phyloP scores from a whole-genome alignment of 2,888 invertebrate genomes.

The Drosophila melanosoma region DNA sequence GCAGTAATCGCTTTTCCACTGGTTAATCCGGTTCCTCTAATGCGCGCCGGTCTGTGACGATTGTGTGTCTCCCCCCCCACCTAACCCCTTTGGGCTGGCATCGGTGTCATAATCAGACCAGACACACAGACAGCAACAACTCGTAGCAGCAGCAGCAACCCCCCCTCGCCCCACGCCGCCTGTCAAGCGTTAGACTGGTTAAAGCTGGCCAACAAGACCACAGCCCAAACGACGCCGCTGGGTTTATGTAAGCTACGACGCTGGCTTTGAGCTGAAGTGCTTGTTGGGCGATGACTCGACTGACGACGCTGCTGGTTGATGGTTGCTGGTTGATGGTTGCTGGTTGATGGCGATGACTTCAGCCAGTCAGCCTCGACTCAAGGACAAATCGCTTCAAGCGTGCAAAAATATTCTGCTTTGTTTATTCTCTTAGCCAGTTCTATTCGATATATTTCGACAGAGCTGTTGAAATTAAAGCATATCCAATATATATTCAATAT shows the following conservation, averaged over 20 bases:
- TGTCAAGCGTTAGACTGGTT: slow-evolving; percentile 30
- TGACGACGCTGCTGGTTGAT: slow-evolving; percentile 28
- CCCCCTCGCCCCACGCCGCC: not conserved
- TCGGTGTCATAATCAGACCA: slow-evolving; percentile 75
- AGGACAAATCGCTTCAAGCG: slow-evolving; percentile 74
- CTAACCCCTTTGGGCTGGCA: slow-evolving; percentile 35
- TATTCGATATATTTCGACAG: slow-evolving; percentile 29
- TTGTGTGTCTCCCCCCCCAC: slow-evolving; percentile 25
- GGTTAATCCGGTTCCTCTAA: slow-evolving; percentile 78
- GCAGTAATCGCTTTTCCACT: slow-evolving; percentile 69
- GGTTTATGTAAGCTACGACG: slow-evolving; percentile 49
- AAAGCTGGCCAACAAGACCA: slow-evolving; percentile 26
- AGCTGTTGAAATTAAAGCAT: slow-evolving; percentile 45
- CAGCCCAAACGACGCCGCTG: slow-evolving; percentile 28
- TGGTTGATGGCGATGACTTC: slow-evolving; percentile 57
- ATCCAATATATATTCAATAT: slow-evolving; percentile 6
- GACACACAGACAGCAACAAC: slow-evolving; percentile 34
- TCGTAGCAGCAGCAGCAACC: slow-evolving; percentile 14
- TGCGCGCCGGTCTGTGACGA: slow-evolving; percentile 63
- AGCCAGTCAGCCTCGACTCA: slow-evolving; percentile 67
- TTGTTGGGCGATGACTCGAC: slow-evolving; percentile 50
- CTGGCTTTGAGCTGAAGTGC: slow-evolving; percentile 56
- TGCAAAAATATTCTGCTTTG: slow-evolving; percentile 56
- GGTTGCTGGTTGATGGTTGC: slow-evolving; percentile 35
- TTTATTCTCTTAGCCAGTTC: slow-evolving; percentile 27